These are phyloP conservation scores for pig (Sus scrofa) DNA, from an alignment of 2,113 vertebrate species.

Conservation along the genomic window DNA sequence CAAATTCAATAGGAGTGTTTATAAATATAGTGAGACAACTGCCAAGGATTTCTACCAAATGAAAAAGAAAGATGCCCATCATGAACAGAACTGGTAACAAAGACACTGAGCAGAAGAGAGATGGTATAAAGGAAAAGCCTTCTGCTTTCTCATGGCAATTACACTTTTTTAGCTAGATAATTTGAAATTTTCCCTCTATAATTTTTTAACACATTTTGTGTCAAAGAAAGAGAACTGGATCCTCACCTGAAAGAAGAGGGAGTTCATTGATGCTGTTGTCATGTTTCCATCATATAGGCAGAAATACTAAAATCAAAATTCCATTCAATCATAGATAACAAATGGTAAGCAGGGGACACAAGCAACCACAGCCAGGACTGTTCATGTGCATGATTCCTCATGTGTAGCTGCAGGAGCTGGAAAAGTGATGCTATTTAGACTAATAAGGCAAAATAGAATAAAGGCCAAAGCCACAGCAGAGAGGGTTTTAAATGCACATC, in stretches of 20 bases:
- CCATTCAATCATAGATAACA: background rate
- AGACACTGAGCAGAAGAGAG: background rate
- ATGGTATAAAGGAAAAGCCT: background rate
- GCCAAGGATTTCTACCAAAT: background rate
- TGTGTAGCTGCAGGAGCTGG: background rate
- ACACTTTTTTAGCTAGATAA: background rate
- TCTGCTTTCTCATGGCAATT: background rate
- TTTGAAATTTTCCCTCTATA: background rate
- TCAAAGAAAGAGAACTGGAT: background rate
- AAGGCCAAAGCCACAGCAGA: constrained; percentile 10
- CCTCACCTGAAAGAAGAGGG: background rate
- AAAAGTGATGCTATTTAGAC: background rate
- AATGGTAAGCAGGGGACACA: background rate
- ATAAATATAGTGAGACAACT: background rate
- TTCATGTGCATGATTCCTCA: background rate
- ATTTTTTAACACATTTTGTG: background rate
- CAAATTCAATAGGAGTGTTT: background rate
- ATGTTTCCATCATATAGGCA: background rate
- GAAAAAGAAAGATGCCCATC: background rate
- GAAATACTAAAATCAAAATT: background rate
- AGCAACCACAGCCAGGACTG: background rate
- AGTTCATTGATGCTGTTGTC: background rate
- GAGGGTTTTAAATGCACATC: background rate
- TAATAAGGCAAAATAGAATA: constrained; percentile 54
- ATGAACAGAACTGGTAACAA: background rate